Evolutionary conservation across 2,888 invertebrate genomes (phyloP), one percentile per base, ranked within the genome.

Genomic region (Ischnura elegans): DNA sequence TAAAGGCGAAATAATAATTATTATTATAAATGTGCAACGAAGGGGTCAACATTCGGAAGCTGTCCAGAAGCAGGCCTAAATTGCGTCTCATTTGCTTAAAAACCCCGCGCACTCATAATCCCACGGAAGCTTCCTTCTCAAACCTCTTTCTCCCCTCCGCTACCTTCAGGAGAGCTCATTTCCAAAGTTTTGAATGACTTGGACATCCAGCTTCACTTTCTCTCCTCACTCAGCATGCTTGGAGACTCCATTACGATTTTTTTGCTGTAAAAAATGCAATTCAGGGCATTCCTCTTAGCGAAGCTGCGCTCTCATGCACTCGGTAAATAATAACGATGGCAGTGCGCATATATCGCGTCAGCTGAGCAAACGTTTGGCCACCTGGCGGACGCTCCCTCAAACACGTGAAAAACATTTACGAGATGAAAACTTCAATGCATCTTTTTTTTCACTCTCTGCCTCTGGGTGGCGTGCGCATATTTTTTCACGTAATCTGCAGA

Each of bases 381-480:
- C n/a, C 61, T n/a, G n/a, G 25, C 61, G 61, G 61, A 51, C n/a
- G 61, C n/a, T 61, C 61, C 61, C n/a, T 61, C n/a, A n/a, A n/a
- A n/a, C n/a, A n/a, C n/a, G n/a, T 61, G 19, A 61, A 61, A 61
- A 25, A 6, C n/a, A n/a, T 61, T 61, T 61, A 3, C 61, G 2
- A 61, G 61, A 61, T 61, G 61, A n/a, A 61, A 61, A 61, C 4
- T 61, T n/a, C n/a, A 61, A 61, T 61, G n/a, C 61, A n/a, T 25
- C 25, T 13, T 10, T 51, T 51, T 61, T 61, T 61, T 61, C 6
- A 61, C 61, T n/a, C 51, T 51, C 51, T n/a, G n/a, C n/a, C n/a
- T 61, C 61, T n/a, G 61, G n/a, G n/a, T n/a, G 61, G n/a, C n/a
- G 61, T 61, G 51, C 19, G 51, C 51, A 47, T 13, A 47, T 51